phyloP scores from a whole-genome alignment of 2,797 vertebrate genomes.

The Pseudotriccus pelzelni region DNA sequence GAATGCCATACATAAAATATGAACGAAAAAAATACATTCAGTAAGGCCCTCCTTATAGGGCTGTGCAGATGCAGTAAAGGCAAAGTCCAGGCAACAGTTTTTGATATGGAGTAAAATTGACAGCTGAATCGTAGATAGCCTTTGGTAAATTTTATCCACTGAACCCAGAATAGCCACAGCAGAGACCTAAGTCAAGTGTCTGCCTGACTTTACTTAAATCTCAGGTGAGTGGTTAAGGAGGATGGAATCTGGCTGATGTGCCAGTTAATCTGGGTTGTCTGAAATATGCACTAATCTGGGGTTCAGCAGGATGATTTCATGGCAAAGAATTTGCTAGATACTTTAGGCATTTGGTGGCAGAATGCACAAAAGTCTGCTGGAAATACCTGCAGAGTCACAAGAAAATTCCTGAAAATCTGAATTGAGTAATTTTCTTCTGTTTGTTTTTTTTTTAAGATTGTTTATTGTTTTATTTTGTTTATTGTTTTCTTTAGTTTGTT shows the following conservation, averaged over 20 bases:
- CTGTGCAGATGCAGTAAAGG: neutral
- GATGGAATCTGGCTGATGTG: neutral
- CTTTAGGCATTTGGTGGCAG: neutral
- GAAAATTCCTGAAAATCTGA: neutral
- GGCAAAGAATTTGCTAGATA: neutral
- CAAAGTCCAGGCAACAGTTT: neutral
- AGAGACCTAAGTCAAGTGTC: slow-evolving; percentile 3
- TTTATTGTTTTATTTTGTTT: neutral
- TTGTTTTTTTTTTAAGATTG: neutral
- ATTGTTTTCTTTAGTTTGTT: too few species aligned
- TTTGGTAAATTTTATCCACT: slow-evolving; percentile 6
- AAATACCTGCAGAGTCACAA: neutral
- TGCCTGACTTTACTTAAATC: slow-evolving; percentile 3
- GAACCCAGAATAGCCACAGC: neutral
- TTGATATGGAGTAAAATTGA: slow-evolving; percentile 9
- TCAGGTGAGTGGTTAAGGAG: neutral
- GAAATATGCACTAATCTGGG: rapidly evolving
- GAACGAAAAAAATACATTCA: neutral
- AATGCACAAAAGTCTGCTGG: neutral
- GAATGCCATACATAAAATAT: neutral
- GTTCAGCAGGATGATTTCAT: neutral
- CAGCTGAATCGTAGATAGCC: neutral
- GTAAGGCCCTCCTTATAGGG: neutral
- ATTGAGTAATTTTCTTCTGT: neutral
- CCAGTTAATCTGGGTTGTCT: neutral